phyloP scores from a whole-genome alignment of 2,888 invertebrate genomes.

The Parasteatoda lunata region DNA sequence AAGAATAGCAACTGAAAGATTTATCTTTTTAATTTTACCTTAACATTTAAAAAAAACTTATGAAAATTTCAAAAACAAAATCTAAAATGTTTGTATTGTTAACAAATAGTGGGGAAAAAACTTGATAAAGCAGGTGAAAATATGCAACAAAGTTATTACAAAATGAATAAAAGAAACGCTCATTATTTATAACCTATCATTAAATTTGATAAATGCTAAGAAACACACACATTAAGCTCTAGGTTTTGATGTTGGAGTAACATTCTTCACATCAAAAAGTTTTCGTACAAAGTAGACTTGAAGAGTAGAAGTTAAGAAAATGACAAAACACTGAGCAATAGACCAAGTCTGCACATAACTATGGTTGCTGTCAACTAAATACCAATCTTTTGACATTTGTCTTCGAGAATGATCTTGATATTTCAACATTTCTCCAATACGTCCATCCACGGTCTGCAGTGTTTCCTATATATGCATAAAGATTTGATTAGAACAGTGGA shows the following conservation, averaged over 20 bases:
- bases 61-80: no score
- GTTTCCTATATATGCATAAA: conserved; percentile 54
- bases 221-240: conserved; percentile 52
- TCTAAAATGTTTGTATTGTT: no score
- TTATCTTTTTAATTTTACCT: no score
- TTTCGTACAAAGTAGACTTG: conserved; percentile 93
- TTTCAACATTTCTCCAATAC: conserved; percentile 80
- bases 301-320: conserved; percentile 84
- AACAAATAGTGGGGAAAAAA: no score
- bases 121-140: no score
- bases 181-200: no score
- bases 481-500: no score
- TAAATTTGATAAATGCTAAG: no score
- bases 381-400: conserved; percentile 87
- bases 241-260: conserved; percentile 68
- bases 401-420: conserved; percentile 87
- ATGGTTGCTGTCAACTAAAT: conserved; percentile 86
- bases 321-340: conserved; percentile 87
- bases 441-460: conserved; percentile 70
- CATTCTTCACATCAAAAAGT: conserved; percentile 84
- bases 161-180: no score
- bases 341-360: conserved; percentile 93
- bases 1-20: no score
- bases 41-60: no score
- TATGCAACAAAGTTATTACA: no score